These are phyloP conservation scores for Notolabrus celidotus DNA, from an alignment of 2,797 vertebrate genomes.

Conservation along the genomic window DNA sequence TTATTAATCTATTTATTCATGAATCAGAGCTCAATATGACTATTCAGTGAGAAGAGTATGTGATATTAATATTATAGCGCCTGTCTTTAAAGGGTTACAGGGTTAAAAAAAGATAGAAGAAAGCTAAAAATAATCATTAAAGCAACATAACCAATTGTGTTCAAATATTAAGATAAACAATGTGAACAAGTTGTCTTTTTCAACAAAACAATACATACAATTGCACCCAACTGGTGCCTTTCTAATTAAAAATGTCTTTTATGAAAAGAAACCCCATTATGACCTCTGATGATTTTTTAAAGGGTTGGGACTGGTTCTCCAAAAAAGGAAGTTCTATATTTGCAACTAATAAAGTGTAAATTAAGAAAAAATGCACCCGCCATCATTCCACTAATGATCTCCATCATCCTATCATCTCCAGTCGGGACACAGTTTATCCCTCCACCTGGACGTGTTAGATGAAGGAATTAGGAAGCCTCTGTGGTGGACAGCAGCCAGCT, in stretches of 20 bases:
- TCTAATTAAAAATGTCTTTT: too few relatives aligned
- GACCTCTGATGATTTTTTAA: background rate
- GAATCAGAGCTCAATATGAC: too few relatives aligned
- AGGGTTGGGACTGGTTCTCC: background rate
- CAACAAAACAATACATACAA: too few relatives aligned
- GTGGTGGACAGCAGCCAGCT: constrained; percentile 44
- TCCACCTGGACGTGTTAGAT: constrained; percentile 77
- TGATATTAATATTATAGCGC: too few relatives aligned
- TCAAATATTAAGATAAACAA: too few relatives aligned
- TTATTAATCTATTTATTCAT: background rate
- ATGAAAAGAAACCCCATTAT: too few relatives aligned
- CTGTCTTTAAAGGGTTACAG: too few relatives aligned
- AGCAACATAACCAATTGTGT: too few relatives aligned
- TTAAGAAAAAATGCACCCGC: background rate
- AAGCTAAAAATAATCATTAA: too few relatives aligned
- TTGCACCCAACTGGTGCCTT: background rate
- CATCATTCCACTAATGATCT: constrained; percentile 33
- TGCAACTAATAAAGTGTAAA: constrained; percentile 12
- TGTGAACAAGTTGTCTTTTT: too few relatives aligned
- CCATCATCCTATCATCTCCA: constrained; percentile 52
- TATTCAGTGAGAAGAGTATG: too few relatives aligned
- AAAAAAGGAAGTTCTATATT: constrained; percentile 1
- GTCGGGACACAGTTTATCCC: constrained; percentile 64
- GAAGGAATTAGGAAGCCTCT: constrained; percentile 68
- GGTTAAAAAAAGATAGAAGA: too few relatives aligned